Evolutionary conservation across 2,888 invertebrate species (phyloP).

Genomic region (Danaus chrysippus): DNA sequence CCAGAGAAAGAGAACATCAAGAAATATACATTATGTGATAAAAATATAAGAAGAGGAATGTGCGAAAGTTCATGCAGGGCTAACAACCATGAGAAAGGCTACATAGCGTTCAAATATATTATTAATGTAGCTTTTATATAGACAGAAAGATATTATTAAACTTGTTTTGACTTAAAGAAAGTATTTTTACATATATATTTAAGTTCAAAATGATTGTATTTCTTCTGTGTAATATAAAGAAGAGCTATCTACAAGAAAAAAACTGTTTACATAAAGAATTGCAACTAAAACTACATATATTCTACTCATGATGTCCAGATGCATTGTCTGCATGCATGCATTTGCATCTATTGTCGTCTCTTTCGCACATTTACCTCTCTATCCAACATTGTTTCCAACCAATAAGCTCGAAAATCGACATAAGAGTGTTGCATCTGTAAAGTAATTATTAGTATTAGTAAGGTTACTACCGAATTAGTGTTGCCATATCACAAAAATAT

Average conservation of each 20-base stretch:
- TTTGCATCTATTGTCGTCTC: conserved; percentile 53
- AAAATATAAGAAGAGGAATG: conserved; percentile 59
- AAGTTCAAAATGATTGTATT: too few species aligned
- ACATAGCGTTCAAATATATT: neutral
- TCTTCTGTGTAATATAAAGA: too few species aligned
- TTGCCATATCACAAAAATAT: neutral
- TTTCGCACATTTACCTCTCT: conserved; percentile 80
- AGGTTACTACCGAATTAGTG: conserved; percentile 39
- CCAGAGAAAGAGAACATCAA: conserved; percentile 8
- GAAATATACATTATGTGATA: conserved; percentile 10
- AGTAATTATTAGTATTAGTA: conserved; percentile 49
- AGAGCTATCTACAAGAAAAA: too few species aligned
- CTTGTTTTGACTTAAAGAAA: too few species aligned
- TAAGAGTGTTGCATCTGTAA: conserved; percentile 79
- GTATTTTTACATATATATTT: too few species aligned
- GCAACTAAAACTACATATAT: neutral
- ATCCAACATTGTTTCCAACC: conserved; percentile 81
- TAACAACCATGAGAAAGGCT: neutral
- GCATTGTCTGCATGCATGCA: conserved; percentile 20
- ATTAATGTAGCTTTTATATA: too few species aligned
- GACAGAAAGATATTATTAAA: too few species aligned
- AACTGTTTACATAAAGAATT: neutral
- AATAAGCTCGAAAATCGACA: conserved; percentile 79
- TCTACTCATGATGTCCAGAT: neutral
- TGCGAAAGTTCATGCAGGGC: conserved; percentile 56